These are phyloP conservation scores for Ambastaia sidthimunki DNA, from an alignment of 2,797 vertebrate genomes.

Conservation along the genomic window DNA sequence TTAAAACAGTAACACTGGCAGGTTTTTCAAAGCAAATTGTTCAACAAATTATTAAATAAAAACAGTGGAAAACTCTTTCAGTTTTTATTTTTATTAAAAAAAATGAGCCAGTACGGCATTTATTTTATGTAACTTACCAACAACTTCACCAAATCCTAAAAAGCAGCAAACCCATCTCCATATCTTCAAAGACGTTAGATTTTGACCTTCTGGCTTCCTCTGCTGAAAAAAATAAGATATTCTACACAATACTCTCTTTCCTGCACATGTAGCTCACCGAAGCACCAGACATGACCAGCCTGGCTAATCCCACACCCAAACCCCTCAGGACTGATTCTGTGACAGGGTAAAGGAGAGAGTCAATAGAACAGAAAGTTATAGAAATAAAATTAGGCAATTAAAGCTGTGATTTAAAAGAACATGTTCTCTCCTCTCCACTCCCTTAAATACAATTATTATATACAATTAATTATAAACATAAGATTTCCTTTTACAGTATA, in stretches of 20 bases:
- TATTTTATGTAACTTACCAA: conserved; percentile 32
- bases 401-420: no score
- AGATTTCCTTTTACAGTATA: no score
- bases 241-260: conserved; percentile 58
- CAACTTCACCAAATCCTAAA: conserved; percentile 26
- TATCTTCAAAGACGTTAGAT: conserved; percentile 58
- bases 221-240: conserved; percentile 56
- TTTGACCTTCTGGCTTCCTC: conserved; percentile 56
- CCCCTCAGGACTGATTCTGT: conserved; percentile 22
- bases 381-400: not conserved
- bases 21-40: no score
- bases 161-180: conserved; percentile 37
- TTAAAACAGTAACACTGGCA: no score
- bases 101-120: not conserved
- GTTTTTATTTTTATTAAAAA: not conserved
- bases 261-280: conserved; percentile 54
- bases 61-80: no score
- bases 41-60: no score
- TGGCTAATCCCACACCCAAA: conserved; percentile 52
- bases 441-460: no score
- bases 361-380: not conserved
- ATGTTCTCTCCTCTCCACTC: no score
- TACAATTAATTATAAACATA: no score
- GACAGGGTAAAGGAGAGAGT: conserved; percentile 12
- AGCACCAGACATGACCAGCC: conserved; percentile 55